A percentile compares a stretch with the other conserved stretches of the same genome.
Conservation (phyloP, 2,113 vertebrate genomes). For the Amia ocellicauda region DNA sequence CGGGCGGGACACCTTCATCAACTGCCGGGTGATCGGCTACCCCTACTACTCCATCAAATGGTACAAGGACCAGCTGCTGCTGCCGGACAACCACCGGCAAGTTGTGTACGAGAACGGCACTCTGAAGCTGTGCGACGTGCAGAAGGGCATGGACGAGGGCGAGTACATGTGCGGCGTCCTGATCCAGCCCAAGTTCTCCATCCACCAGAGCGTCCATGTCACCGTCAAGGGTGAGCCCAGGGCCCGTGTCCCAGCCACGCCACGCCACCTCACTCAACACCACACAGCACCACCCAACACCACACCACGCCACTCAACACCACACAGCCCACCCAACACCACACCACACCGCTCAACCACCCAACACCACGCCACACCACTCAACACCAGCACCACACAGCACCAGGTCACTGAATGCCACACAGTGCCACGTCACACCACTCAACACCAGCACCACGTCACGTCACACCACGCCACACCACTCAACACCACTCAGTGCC, state of each 20-base stretch:
- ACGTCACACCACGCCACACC: too few species aligned
- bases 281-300: background rate
- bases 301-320: background rate
- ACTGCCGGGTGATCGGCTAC: conserved; percentile 97
- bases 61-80: conserved; percentile 91
- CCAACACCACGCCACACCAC: background rate
- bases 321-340: background rate
- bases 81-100: conserved; percentile 97
- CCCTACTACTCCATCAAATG: conserved; percentile 99
- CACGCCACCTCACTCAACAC: background rate
- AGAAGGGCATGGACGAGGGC: conserved; percentile 97
- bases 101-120: conserved; percentile 97
- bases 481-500: too few species aligned
- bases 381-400: background rate
- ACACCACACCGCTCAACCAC: background rate
- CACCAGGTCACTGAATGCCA: too few species aligned
- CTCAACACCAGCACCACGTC: too few species aligned
- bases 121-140: conserved; percentile 92
- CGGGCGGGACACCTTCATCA: conserved; percentile 94
- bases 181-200: conserved; percentile 94
- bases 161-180: conserved; percentile 96
- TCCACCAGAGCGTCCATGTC: conserved; percentile 93
- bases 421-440: too few species aligned
- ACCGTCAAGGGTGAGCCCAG: conserved; percentile 90
- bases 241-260: background rate